A percentile compares a stretch with the other conserved stretches of the same genome.
These are phyloP conservation scores for Apoda limacodes DNA, from an alignment of 2,888 invertebrate species.

Conservation along the genomic window DNA sequence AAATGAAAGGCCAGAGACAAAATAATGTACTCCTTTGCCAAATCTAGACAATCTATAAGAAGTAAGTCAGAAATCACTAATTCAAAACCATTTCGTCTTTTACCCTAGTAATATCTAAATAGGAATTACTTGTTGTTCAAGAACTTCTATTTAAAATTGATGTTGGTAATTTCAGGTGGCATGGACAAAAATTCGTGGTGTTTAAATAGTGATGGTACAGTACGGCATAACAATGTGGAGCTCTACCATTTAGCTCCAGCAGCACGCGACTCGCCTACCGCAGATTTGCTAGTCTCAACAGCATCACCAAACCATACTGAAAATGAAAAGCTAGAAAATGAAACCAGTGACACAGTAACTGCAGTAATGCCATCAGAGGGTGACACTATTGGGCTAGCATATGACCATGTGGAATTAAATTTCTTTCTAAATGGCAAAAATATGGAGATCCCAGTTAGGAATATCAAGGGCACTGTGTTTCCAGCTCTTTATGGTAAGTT, in stretches of 20 bases:
- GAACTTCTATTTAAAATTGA: not conserved
- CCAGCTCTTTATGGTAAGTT: slow-evolving; percentile 94
- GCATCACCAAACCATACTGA: slow-evolving; percentile 38
- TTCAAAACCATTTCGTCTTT: slow-evolving; percentile 4
- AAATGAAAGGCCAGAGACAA: too few species aligned
- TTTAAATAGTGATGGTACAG: slow-evolving; percentile 88
- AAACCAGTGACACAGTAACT: slow-evolving; percentile 24
- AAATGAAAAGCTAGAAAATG: slow-evolving; percentile 40
- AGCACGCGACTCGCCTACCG: slow-evolving; percentile 50
- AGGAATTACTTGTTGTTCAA: too few species aligned
- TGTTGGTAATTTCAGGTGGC: slow-evolving; percentile 71
- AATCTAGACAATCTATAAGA: too few species aligned
- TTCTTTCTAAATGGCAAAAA: slow-evolving; percentile 94
- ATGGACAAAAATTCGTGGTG: slow-evolving; percentile 94
- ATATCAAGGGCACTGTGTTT: slow-evolving; percentile 90
- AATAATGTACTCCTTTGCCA: too few species aligned
- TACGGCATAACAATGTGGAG: slow-evolving; percentile 87
- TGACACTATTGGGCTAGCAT: slow-evolving; percentile 93
- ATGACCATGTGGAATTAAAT: slow-evolving; percentile 95
- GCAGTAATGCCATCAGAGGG: slow-evolving; percentile 85
- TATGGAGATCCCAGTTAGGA: slow-evolving; percentile 85
- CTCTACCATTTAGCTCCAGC: slow-evolving; percentile 73
- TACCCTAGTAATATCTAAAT: slow-evolving; percentile 9
- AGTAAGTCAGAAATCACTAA: too few species aligned
- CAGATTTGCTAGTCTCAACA: slow-evolving; percentile 51